A percentile compares a stretch with the other conserved stretches of the same genome.
Conservation (phyloP, 2,797 vertebrate genomes). For the Anisognathus igniventris region DNA sequence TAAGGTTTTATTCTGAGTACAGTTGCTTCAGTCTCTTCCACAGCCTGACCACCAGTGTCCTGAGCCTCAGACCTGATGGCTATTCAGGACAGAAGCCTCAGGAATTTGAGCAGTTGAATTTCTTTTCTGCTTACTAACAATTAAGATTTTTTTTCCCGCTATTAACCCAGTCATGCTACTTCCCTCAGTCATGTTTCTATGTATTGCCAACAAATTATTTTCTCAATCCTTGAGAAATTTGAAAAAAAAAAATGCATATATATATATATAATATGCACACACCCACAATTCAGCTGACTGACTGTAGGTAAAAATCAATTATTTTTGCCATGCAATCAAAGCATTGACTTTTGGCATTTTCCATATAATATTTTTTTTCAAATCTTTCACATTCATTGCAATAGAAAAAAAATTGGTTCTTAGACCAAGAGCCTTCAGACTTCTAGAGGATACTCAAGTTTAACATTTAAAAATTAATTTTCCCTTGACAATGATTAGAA, state of each 20-base stretch:
- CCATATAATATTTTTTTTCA: slow-evolving; percentile 11
- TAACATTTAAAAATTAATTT: slow-evolving; percentile 61
- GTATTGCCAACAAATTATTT: neutral
- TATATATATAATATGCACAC: neutral
- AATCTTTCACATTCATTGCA: slow-evolving; percentile 18
- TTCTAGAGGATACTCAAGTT: slow-evolving; percentile 55
- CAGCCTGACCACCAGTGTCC: neutral
- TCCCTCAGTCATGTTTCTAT: neutral
- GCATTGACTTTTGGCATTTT: slow-evolving; percentile 15
- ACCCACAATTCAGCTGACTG: slow-evolving; percentile 20
- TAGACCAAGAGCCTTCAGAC: slow-evolving; percentile 14
- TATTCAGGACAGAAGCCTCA: neutral
- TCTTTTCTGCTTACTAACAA: neutral
- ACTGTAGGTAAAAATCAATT: slow-evolving; percentile 29
- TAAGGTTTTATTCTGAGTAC: neutral
- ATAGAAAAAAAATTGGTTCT: neutral
- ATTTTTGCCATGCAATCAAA: slow-evolving; percentile 48
- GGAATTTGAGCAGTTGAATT: neutral
- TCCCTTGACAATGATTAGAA: slow-evolving; percentile 51
- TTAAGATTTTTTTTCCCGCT: no score
- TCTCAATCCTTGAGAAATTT: neutral
- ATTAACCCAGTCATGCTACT: neutral
- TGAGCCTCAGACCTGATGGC: neutral
- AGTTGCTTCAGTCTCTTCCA: neutral
- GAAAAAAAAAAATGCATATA: neutral